Conservation (phyloP, 2,113 vertebrate species). For the Stigmatopora nigra region DNA sequence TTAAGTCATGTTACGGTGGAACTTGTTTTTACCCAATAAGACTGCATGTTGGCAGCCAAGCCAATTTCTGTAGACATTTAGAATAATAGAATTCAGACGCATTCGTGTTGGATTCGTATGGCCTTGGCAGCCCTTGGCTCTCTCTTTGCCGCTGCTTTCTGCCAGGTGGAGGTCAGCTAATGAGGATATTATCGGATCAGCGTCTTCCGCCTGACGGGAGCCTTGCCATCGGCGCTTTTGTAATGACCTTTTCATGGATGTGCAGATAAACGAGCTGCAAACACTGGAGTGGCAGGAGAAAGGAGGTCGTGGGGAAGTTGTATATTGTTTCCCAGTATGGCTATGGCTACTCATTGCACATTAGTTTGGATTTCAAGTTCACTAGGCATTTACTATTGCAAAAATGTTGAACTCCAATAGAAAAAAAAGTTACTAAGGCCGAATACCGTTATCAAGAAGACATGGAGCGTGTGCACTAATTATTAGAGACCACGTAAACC, state of each 20-base stretch:
- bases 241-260: slow-evolving; percentile 47
- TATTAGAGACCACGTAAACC: not conserved
- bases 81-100: slow-evolving; percentile 38
- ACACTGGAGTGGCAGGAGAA: slow-evolving; percentile 32
- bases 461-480: too few relatives aligned
- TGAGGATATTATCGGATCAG: slow-evolving; percentile 61
- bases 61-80: slow-evolving; percentile 9
- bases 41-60: not conserved
- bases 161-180: slow-evolving; percentile 40
- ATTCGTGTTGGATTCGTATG: slow-evolving; percentile 42
- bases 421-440: too few relatives aligned
- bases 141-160: slow-evolving; percentile 15
- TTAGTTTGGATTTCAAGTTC: not conserved
- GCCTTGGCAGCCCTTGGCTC: slow-evolving; percentile 32
- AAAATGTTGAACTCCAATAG: too few relatives aligned
- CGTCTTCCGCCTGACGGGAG: slow-evolving; percentile 46
- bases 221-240: slow-evolving; percentile 31
- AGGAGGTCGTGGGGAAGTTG: slow-evolving; percentile 20
- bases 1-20: slow-evolving; percentile 26
- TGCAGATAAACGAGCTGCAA: slow-evolving; percentile 44
- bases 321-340: slow-evolving; percentile 26
- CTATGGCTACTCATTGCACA: slow-evolving; percentile 17
- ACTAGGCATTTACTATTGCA: too few relatives aligned
- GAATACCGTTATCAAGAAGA: too few relatives aligned
- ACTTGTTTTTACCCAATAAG: slow-evolving; percentile 22